Base-by-base conservation (phyloP, 2,113 vertebrate genomes). In the Isurus oxyrinchus region DNA sequence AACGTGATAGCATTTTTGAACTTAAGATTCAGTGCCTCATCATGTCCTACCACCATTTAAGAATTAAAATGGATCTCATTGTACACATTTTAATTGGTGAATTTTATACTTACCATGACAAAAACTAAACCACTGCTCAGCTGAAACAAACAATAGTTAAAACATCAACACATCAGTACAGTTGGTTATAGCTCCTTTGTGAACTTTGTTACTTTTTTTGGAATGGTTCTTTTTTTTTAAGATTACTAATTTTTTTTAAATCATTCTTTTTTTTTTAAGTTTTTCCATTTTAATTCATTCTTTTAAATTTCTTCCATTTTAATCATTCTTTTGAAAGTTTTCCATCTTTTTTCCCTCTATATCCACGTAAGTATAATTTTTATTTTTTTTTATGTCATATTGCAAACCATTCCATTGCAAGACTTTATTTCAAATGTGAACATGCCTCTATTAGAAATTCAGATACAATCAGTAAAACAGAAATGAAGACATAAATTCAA, bases 401-500 rank as follows among this genome's bases (percentile, higher is more conserved):
- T 97, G 97, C 96, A 98, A 98, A 98, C 98, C 98, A 99, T 99
- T 99, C 98, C 98, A 98, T 98, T 72, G 66, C 31, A 66, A 67
- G 94, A 95, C 98, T 99, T 99, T 99, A 99, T 99, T 99, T 98
- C 98, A 99, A 99, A 98, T 98, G 98, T 99, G 98, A 99, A 99
- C 99, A 99, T 99, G 99, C 99, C 99, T 97, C 97, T 97, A 98
- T 99, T 99, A 99, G 98, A 99, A 99, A 99, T 99, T 98, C 98
- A 98, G 98, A 98, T 98, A 99, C 99, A 99, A 99, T 99, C 98
- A 98, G 98, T 98, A 99, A 99, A 99, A 99, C 98, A 99, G 98
- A 99, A 99, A 99, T 99, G 99, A 99, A 99, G 98, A 98, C 98
- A 99, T 98, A 99, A 98, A 98, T 99, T 98, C 98, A 98, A 98